A percentile compares a stretch with the other conserved stretches of the same genome.
phyloP scores from a whole-genome alignment of 2,888 invertebrate genomes.

The Drosophila nigricruria region DNA sequence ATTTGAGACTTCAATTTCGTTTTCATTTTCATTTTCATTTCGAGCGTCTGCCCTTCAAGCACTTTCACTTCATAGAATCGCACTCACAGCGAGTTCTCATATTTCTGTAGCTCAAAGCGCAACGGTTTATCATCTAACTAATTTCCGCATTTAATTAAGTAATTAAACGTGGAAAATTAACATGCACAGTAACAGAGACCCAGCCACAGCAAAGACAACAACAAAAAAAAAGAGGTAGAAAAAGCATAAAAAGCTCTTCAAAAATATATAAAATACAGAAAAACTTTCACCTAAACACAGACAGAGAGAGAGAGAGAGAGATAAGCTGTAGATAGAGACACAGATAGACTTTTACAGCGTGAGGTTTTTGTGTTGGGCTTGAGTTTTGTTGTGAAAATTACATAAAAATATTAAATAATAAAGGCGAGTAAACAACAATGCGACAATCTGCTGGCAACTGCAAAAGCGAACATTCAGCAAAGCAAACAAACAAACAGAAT shows the following conservation, averaged over 20 bases:
- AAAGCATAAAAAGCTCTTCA: conserved; percentile 35
- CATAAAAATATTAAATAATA: conserved; percentile 55
- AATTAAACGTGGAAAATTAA: conserved; percentile 63
- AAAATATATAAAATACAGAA: conserved; percentile 41
- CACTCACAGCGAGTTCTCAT: conserved; percentile 41
- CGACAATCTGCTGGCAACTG: conserved; percentile 26
- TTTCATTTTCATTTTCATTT: conserved; percentile 33
- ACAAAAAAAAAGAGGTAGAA: conserved; percentile 28
- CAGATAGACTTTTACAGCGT: conserved; percentile 20
- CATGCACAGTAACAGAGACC: conserved; percentile 19
- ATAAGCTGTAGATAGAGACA: conserved; percentile 11
- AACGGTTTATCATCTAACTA: conserved; percentile 52
- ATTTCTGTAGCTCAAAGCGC: conserved; percentile 24
- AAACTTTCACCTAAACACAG: conserved; percentile 62
- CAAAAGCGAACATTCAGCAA: conserved; percentile 38
- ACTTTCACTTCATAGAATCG: conserved; percentile 56
- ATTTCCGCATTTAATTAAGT: conserved; percentile 73
- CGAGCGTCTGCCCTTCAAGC: conserved; percentile 26
- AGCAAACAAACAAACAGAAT: conserved; percentile 29
- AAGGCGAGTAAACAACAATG: conserved; percentile 26
- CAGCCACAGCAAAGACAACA: background rate
- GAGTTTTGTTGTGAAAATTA: conserved; percentile 35
- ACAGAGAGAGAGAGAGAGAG: conserved; percentile 14
- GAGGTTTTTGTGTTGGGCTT: conserved; percentile 39
- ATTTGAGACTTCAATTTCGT: conserved; percentile 7